Conservation (phyloP, 2,888 invertebrate species). For the Lepidonotus clava region DNA sequence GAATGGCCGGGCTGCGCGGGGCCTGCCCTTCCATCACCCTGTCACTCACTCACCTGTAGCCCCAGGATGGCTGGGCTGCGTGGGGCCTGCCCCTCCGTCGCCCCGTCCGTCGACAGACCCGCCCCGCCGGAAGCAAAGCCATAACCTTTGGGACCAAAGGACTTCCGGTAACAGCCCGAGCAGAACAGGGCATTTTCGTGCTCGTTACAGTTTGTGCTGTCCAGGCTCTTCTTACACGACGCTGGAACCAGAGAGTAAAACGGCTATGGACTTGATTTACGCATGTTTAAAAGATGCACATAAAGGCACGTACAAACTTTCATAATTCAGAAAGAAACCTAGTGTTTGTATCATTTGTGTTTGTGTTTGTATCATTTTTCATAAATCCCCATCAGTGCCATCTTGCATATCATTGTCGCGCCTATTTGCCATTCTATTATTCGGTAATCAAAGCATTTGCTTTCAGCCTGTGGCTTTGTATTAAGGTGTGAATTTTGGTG, state of each 20-base stretch:
- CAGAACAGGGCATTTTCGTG: slow-evolving; percentile 96
- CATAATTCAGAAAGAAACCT: too few relatives aligned
- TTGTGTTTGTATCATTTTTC: too few relatives aligned
- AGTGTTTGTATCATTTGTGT: too few relatives aligned
- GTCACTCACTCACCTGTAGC: neutral
- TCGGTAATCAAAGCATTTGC: too few relatives aligned
- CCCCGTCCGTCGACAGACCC: slow-evolving; percentile 28
- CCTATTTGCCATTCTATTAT: too few relatives aligned
- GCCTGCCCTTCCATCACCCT: neutral
- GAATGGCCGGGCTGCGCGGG: too few relatives aligned
- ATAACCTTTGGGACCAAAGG: slow-evolving; percentile 91
- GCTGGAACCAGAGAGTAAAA: slow-evolving; percentile 57
- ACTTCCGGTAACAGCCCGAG: slow-evolving; percentile 92
- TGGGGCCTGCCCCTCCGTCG: neutral
- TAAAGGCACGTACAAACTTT: neutral
- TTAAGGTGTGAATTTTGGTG: too few relatives aligned
- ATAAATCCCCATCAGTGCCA: too few relatives aligned
- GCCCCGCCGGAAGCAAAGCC: slow-evolving; percentile 80
- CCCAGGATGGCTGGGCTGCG: neutral
- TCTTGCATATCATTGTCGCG: neutral
- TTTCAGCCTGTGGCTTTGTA: too few relatives aligned
- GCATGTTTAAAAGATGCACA: neutral
- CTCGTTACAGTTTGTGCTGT: slow-evolving; percentile 86
- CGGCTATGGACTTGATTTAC: neutral
- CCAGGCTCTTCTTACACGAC: slow-evolving; percentile 78